Conservation (phyloP, 2,888 invertebrate species). For the Pomacea canaliculata region DNA sequence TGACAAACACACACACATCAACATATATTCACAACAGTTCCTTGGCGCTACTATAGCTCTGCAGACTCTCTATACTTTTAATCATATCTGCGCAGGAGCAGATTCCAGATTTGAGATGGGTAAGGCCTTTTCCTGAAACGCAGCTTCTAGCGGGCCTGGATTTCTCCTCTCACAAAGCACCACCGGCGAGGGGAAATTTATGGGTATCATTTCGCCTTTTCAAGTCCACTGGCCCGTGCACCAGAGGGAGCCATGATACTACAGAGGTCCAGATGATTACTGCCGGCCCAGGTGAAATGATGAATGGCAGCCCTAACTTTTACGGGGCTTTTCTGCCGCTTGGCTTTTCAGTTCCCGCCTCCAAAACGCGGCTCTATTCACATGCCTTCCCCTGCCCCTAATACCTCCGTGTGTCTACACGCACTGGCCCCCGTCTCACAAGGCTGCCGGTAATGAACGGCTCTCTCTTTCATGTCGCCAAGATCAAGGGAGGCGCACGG, state of each 20-base stretch:
- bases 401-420: too few relatives aligned
- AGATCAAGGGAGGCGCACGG: too few relatives aligned
- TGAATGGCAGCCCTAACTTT: not conserved
- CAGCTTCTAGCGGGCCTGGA: not conserved
- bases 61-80: too few relatives aligned
- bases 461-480: too few relatives aligned
- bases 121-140: not conserved
- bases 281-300: constrained; percentile 2
- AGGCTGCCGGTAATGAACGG: too few relatives aligned
- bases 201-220: constrained; percentile 34
- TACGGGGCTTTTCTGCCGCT: not conserved
- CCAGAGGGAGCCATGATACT: constrained; percentile 7
- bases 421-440: too few relatives aligned
- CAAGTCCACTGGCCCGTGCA: constrained; percentile 26
- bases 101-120: not conserved
- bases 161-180: not conserved
- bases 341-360: not conserved
- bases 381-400: not conserved
- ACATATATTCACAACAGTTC: too few relatives aligned
- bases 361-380: not conserved
- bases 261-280: constrained; percentile 8
- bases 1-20: too few relatives aligned
- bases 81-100: too few relatives aligned
- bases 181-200: constrained; percentile 24
- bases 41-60: too few relatives aligned